Evolutionary conservation across 30 jellyfish, hydroid and myxozoan species (phyloP).

Genomic region (Aurelia aurita complex sp. Pacific): DNA sequence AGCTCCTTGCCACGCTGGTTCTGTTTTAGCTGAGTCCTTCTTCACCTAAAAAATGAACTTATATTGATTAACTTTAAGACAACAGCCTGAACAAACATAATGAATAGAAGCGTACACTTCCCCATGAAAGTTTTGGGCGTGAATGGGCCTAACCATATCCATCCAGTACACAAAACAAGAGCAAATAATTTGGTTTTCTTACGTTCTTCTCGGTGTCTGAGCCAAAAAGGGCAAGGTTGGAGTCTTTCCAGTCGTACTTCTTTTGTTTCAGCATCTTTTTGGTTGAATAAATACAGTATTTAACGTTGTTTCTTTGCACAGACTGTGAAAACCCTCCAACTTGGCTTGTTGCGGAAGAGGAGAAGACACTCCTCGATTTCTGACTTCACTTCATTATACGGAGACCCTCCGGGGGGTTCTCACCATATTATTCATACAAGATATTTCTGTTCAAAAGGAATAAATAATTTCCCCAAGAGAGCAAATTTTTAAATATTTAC

Average conservation of each 20-base stretch:
- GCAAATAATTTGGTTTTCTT: not conserved
- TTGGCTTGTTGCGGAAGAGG: constrained; percentile 1
- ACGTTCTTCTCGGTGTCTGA: constrained; percentile 98
- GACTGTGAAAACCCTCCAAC: not conserved
- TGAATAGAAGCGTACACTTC: not conserved
- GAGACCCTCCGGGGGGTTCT: not conserved
- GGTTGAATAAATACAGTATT: no score
- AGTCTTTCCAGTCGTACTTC: constrained; percentile 99
- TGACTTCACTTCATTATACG: not conserved
- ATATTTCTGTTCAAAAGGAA: no score
- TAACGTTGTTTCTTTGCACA: no score
- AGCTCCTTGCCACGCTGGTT: constrained; percentile 99
- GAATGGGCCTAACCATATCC: constrained; percentile 3
- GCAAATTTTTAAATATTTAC: no score
- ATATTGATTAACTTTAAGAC: no score
- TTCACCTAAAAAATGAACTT: constrained; percentile 66
- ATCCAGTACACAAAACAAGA: not conserved
- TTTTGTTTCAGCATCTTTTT: constrained; percentile 84
- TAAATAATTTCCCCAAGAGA: no score
- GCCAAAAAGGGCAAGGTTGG: constrained; percentile 98
- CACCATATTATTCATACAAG: no score
- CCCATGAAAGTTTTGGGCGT: not conserved
- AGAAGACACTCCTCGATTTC: constrained; percentile 7
- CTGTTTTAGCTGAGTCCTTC: constrained; percentile 95
- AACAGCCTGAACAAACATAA: not conserved